Evolutionary conservation across 2,113 vertebrate genomes (phyloP).

Genomic region (Laticauda colubrina): DNA sequence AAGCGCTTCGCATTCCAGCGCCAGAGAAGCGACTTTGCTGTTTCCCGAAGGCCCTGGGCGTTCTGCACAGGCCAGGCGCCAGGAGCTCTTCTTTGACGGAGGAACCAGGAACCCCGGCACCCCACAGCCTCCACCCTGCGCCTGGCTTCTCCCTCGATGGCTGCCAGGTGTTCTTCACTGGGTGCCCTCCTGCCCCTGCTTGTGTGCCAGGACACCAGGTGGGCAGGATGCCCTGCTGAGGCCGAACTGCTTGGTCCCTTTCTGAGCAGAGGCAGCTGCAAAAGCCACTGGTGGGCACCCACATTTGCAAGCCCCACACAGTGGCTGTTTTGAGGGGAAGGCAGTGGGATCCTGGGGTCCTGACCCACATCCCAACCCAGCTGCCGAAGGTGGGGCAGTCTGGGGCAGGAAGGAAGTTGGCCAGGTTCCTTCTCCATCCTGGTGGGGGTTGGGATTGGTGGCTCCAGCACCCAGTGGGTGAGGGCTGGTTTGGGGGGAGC

Average conservation of each 20-base stretch:
- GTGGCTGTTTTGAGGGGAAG: neutral
- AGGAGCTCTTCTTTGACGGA: neutral
- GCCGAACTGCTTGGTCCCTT: neutral
- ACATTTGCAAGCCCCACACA: rapidly evolving
- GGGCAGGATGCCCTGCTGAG: neutral
- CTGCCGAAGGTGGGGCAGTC: neutral
- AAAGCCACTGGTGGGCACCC: neutral
- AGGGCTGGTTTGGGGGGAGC: neutral
- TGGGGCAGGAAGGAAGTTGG: neutral
- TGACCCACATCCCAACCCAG: neutral
- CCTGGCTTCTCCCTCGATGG: neutral
- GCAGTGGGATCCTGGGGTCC: neutral
- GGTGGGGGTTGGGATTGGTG: neutral
- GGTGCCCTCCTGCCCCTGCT: neutral
- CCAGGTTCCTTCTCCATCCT: neutral
- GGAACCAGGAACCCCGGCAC: neutral
- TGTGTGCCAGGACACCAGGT: neutral
- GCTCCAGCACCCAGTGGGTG: neutral
- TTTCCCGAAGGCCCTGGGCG: rapidly evolving
- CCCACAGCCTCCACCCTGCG: neutral
- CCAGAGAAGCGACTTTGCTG: neutral
- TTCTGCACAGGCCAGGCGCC: no score
- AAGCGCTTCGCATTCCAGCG: neutral
- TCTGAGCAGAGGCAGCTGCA: neutral
- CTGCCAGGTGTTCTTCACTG: neutral